These are phyloP conservation scores for Intellagama lesueurii DNA, from an alignment of 2,797 vertebrate genomes.

Conservation along the genomic window DNA sequence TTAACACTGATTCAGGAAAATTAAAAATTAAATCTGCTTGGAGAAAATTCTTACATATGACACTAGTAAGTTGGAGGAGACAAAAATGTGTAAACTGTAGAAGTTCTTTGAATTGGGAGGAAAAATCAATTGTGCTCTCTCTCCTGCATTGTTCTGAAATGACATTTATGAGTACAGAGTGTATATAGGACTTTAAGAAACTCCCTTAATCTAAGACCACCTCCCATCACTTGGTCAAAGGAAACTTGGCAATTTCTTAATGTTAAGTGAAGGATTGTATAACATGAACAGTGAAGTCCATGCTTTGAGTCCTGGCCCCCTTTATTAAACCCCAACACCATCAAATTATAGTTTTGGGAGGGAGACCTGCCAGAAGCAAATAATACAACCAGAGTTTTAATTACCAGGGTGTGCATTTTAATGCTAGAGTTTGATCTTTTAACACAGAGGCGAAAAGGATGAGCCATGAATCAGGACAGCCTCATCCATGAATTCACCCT, in stretches of 20 bases:
- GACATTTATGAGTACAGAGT: background rate
- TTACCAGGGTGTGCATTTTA: background rate
- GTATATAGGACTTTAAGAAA: background rate
- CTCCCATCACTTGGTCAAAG: background rate
- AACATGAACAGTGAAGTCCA: background rate
- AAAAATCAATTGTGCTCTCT: constrained; percentile 71
- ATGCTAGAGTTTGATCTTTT: background rate
- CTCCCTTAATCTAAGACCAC: no score
- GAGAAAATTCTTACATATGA: constrained; percentile 79
- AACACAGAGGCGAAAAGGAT: background rate
- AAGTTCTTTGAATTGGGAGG: constrained; percentile 69
- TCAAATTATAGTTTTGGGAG: background rate
- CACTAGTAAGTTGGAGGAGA: constrained; percentile 76
- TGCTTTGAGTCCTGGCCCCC: no score
- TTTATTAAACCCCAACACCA: background rate
- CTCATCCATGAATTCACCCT: background rate
- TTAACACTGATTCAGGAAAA: constrained; percentile 84
- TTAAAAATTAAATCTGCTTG: constrained; percentile 83
- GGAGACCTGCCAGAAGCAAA: background rate
- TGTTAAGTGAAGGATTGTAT: background rate
- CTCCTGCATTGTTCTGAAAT: constrained; percentile 58
- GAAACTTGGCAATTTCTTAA: background rate
- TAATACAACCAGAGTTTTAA: background rate
- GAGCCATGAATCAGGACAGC: background rate
- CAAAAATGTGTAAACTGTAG: constrained; percentile 78